phyloP scores from a whole-genome alignment of 2,797 vertebrate genomes.

The Silurus aristotelis region DNA sequence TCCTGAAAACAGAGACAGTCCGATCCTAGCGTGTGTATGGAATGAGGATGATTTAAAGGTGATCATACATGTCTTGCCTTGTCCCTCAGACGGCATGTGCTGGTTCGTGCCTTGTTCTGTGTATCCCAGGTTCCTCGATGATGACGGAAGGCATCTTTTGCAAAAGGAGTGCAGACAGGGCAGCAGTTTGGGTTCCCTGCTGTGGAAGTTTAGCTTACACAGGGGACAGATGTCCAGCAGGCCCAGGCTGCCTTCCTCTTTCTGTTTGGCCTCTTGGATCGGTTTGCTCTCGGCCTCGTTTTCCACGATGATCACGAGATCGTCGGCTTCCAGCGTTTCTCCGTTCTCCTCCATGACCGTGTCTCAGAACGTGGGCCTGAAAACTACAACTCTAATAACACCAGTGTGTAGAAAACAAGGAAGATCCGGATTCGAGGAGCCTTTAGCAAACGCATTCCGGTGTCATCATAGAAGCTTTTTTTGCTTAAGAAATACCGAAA shows the following conservation, averaged over 20 bases:
- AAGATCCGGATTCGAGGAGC: background rate
- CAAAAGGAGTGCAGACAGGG: constrained; percentile 96
- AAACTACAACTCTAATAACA: background rate
- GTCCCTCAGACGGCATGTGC: constrained; percentile 64
- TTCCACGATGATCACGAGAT: constrained; percentile 84
- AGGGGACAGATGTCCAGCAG: constrained; percentile 95
- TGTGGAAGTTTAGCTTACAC: constrained; percentile 91
- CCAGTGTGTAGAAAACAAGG: background rate
- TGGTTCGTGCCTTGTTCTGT: constrained; percentile 69
- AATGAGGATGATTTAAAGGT: background rate
- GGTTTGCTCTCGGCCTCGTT: constrained; percentile 95
- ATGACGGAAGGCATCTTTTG: constrained; percentile 87
- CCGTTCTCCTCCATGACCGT: constrained; percentile 68
- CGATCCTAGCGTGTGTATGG: too few species aligned
- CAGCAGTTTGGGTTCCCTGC: constrained; percentile 91
- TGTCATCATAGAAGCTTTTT: background rate
- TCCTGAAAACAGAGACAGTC: too few species aligned
- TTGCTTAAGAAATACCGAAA: background rate
- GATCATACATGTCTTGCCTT: constrained; percentile 68
- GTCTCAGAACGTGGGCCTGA: background rate
- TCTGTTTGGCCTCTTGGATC: constrained; percentile 81
- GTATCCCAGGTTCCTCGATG: constrained; percentile 79
- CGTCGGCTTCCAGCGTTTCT: constrained; percentile 69
- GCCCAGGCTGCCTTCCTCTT: constrained; percentile 80
- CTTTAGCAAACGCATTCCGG: constrained; percentile 10